Conservation (phyloP, 1,140 invertebrate genomes). For the Acarapis woodi region DNA sequence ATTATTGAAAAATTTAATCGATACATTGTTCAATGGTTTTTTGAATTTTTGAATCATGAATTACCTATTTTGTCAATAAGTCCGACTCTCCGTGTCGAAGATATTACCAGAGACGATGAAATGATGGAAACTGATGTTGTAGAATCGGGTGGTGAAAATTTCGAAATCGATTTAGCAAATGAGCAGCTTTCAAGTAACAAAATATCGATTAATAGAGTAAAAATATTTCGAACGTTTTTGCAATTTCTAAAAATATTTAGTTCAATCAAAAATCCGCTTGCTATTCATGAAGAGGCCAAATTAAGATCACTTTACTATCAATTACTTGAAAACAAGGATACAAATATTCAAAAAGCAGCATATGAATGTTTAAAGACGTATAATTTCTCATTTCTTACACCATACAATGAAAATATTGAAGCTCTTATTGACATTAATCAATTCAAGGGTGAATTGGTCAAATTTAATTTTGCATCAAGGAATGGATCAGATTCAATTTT, state of each 20-base stretch:
- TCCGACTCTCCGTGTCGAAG: background rate
- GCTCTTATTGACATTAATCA: slow-evolving; percentile 54
- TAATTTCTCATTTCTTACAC: slow-evolving; percentile 37
- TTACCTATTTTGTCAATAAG: no score
- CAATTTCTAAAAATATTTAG: slow-evolving; percentile 28
- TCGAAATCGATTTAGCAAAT: slow-evolving; percentile 5
- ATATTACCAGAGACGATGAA: no score
- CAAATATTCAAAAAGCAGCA: slow-evolving; percentile 45
- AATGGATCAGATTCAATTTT: slow-evolving; percentile 33
- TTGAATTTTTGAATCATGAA: slow-evolving; percentile 39
- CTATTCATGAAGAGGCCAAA: slow-evolving; percentile 32
- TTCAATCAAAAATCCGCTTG: slow-evolving; percentile 45
- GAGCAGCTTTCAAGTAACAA: background rate
- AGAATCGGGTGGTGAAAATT: slow-evolving; percentile 4
- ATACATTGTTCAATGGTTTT: slow-evolving; percentile 39
- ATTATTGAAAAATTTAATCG: slow-evolving; percentile 43
- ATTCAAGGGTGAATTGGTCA: slow-evolving; percentile 41
- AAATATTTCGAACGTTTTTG: slow-evolving; percentile 5
- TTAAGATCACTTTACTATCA: slow-evolving; percentile 16
- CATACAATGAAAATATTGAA: slow-evolving; percentile 42
- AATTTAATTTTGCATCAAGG: slow-evolving; percentile 33
- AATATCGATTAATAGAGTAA: slow-evolving; percentile 1
- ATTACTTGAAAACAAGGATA: slow-evolving; percentile 41
- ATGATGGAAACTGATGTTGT: slow-evolving; percentile 4
- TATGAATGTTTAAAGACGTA: slow-evolving; percentile 56